Percentiles rank a stretch among this genome's conserved stretches.
These are phyloP conservation scores for Artibeus lituratus DNA, from an alignment of 2,797 vertebrate genomes.

Conservation along the genomic window DNA sequence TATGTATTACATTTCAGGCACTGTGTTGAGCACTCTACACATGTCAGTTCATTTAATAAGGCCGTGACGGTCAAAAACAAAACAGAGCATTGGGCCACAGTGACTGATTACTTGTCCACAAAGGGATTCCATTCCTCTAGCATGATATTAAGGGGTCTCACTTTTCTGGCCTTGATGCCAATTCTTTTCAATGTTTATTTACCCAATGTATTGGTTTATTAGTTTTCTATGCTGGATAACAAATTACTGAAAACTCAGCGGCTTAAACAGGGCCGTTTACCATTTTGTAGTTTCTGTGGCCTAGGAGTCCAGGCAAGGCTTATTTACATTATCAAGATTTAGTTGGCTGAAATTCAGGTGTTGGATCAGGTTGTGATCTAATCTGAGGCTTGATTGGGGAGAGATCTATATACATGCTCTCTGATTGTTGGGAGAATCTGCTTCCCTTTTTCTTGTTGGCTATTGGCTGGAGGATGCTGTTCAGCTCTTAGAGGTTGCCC, in stretches of 20 bases:
- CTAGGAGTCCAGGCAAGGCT: neutral
- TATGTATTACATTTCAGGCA: neutral
- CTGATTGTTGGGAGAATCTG: neutral
- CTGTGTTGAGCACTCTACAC: neutral
- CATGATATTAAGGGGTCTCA: neutral
- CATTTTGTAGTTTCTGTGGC: neutral
- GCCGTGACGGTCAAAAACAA: neutral
- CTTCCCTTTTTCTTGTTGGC: neutral
- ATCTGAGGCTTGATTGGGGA: neutral
- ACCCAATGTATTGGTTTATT: neutral
- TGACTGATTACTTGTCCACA: neutral
- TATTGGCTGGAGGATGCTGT: neutral
- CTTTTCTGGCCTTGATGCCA: neutral
- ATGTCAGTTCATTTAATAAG: constrained; percentile 2
- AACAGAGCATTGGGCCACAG: neutral
- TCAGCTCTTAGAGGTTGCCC: neutral
- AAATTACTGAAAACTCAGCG: neutral
- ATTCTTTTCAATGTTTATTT: neutral
- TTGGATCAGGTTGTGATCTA: neutral
- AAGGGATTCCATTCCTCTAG: neutral
- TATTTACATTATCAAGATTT: neutral
- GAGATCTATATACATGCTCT: neutral
- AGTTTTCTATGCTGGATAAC: neutral
- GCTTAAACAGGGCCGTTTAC: neutral
- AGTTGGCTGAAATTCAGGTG: neutral